Evolutionary conservation across 2,888 invertebrate genomes (phyloP).

Genomic region (Tetragonisca angustula): DNA sequence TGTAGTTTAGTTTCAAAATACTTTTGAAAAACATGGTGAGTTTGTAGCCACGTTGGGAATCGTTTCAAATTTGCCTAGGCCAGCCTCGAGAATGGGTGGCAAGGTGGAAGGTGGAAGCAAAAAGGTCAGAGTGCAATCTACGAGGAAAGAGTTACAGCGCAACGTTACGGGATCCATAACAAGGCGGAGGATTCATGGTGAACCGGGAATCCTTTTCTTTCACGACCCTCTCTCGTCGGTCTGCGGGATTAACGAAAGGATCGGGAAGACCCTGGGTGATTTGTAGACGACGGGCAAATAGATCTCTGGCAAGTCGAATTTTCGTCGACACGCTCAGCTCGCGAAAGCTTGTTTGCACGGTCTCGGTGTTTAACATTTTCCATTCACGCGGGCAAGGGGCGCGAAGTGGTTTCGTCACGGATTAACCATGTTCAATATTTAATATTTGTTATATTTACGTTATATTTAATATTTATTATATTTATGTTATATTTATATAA

Average conservation of each 20-base stretch:
- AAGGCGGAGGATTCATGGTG: slow-evolving; percentile 56
- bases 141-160: slow-evolving; percentile 42
- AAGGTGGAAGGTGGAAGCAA: neutral
- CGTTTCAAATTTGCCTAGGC: neutral
- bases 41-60: neutral
- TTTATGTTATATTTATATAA: no score
- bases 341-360: slow-evolving; percentile 44
- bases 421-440: no score
- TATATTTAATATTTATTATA: no score
- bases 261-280: slow-evolving; percentile 68
- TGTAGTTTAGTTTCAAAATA: no score
- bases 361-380: no score
- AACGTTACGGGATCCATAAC: slow-evolving; percentile 34
- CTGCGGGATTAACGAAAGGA: slow-evolving; percentile 65
- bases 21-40: neutral
- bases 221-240: slow-evolving; percentile 46
- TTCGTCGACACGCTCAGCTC: slow-evolving; percentile 12
- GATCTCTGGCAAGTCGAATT: slow-evolving; percentile 56
- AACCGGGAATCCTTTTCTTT: slow-evolving; percentile 57
- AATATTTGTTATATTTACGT: no score
- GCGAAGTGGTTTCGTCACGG: no score
- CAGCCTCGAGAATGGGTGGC: neutral
- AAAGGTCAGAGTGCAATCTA: neutral
- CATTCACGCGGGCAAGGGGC: no score
- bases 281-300: slow-evolving; percentile 68